Base-by-base conservation (phyloP, 64 coral and sea anemone species). In the Exaiptasia diaphana region DNA sequence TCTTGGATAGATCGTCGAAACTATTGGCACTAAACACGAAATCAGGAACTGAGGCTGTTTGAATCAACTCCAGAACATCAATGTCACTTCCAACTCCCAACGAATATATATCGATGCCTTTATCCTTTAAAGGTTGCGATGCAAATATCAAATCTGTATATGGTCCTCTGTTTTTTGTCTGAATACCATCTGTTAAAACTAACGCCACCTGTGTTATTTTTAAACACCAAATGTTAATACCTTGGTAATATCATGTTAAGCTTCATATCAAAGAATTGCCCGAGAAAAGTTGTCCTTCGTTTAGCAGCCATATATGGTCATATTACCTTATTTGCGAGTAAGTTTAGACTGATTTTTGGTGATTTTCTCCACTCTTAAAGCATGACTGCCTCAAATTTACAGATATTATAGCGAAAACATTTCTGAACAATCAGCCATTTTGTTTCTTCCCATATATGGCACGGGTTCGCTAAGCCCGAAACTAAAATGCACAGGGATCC, bases 141-240 rank as follows among this genome's bases (percentile, higher is more conserved):
- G 90, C 90, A 13, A 0, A 0, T 12, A 2, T 0, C 1, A 75
- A 75, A 15, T 48, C 1, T 43, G 18, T 33, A 2, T 15, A 33
- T 49, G 34, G 42, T 9, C 75, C 77, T 46, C 31, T 29, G 25
- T 86, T 50, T 26, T 7, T 71, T 11, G 90, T 92, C 54, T 92
- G 90, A 13, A 59, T 64, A 38, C 90, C 90, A 49, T 92, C 90
- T 45, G 90, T 92, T 10, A 92, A 11, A 15, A 92, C 82, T 20
- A 92, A 18, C 11, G 90, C 90, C 1, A 92, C 27, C 89, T 91
- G 43, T 15, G 15, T 3, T 11, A 73, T 5, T 23, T 73, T 43
- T 21, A 39, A 15, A 12, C 10, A 52, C 10, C 10, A n/a, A 43
- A 73, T 4, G 41, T 7, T 8, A 1, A 34, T 18, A 37, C 21